Evolutionary conservation across 2,797 vertebrate genomes (phyloP).

Genomic region (Eulemur mongoz): DNA sequence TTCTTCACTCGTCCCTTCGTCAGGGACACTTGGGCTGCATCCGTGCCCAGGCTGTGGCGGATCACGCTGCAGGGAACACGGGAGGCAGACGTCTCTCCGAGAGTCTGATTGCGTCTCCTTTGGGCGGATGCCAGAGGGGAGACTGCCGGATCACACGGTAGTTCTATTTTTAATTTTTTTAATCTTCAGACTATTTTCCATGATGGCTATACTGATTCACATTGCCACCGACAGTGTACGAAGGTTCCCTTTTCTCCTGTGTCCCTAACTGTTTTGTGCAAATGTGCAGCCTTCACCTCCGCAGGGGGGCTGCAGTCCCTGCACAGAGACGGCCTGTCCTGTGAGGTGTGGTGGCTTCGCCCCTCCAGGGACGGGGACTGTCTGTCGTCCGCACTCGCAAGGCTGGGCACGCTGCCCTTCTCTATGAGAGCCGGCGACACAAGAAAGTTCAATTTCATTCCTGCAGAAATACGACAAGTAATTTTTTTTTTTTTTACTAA

Average conservation of each 20-base stretch:
- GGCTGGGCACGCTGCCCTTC: too few relatives aligned
- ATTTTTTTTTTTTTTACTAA: background rate
- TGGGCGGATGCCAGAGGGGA: background rate
- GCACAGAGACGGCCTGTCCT: background rate
- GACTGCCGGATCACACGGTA: background rate
- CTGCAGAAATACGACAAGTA: background rate
- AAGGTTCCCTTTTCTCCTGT: background rate
- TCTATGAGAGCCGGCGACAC: background rate
- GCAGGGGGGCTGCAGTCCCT: accelerated
- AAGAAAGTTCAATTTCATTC: background rate
- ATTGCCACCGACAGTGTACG: too few relatives aligned
- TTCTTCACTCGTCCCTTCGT: background rate
- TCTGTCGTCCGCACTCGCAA: background rate
- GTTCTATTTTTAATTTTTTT: background rate
- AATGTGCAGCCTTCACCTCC: too few relatives aligned
- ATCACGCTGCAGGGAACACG: background rate
- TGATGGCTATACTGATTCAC: background rate
- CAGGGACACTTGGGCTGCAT: background rate
- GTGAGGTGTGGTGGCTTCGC: background rate
- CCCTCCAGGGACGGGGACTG: too few relatives aligned
- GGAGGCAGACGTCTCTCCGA: background rate
- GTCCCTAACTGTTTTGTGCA: background rate
- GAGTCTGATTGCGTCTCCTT: background rate
- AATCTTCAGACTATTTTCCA: background rate
- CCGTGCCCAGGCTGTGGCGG: background rate